Base-by-base conservation (phyloP, 2,113 vertebrate genomes). In the Microtus oregoni region DNA sequence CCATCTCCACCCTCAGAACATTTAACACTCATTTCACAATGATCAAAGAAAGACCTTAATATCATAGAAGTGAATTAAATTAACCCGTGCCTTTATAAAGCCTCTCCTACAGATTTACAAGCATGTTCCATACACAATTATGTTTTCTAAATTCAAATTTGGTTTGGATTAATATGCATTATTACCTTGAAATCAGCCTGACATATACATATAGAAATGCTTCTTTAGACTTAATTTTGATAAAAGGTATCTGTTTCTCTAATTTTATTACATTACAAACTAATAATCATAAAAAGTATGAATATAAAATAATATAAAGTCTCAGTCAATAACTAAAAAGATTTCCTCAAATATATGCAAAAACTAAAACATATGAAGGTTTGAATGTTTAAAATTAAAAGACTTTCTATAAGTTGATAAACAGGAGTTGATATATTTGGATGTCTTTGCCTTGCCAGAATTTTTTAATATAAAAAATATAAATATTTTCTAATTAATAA, bases 401-500 rank as follows among this genome's bases (percentile, higher is more conserved):
- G 14, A 93, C 82, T 92, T 47, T 47, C 19, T 65, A 30, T 50
- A 89, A 95, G 38, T 76, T 96, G 65, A 96, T 44, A 50, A 65
- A 65, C 1, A 94, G 19, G 3, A 91, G 2, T 68, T 90, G 19
- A 90, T 92, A 86, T 87, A 94, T 89, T 44, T 32, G 41, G n/a
- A 77, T 75, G 24, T 58, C 41, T 58, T 73, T 90, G 78, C 47
- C 78, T 85, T 86, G 32, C 68, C 78, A 83, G 32, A 32, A 92
- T 87, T 94, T 86, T 92, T 30, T 68, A 94, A 97, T 28, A 91
- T 17, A 89, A 86, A 92, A 94, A 67, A 10, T 77, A 65, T 55
- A 92, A 83, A 75, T 90, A 90, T 88, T 86, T 94, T 92, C 55
- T 73, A 97, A 97, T 70, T 96, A 96, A 91, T 63, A 78, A 94